These are phyloP conservation scores for Chymomyza costata DNA, from an alignment of 1,140 invertebrate genomes.

Conservation along the genomic window DNA sequence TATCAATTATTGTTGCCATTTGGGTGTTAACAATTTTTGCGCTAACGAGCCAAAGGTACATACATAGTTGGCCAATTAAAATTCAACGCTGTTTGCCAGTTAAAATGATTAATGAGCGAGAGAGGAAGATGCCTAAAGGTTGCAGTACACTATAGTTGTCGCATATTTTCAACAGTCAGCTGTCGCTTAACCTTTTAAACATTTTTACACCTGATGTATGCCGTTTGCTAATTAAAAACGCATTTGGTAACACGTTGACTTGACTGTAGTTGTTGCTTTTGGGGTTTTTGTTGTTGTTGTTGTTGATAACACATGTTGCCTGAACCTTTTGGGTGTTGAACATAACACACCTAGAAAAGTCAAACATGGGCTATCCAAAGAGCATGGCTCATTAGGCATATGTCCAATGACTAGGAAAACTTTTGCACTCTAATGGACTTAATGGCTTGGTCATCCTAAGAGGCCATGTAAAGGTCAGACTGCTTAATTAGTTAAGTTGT, in stretches of 20 bases:
- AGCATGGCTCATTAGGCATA: conserved; percentile 52
- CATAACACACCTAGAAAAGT: conserved; percentile 9
- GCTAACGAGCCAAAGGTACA: conserved; percentile 63
- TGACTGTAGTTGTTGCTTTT: conserved; percentile 25
- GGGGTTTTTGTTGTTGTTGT: conserved; percentile 9
- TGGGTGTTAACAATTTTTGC: conserved; percentile 24
- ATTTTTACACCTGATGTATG: conserved; percentile 53
- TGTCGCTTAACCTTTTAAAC: conserved; percentile 33
- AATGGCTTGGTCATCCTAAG: too few relatives aligned
- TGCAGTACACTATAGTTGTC: conserved; percentile 44
- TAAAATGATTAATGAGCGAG: conserved; percentile 15
- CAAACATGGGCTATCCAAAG: background rate
- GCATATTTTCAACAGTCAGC: conserved; percentile 24
- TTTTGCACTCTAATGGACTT: too few relatives aligned
- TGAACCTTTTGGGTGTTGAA: conserved; percentile 1
- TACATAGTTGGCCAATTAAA: conserved; percentile 55
- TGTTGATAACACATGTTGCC: conserved; percentile 44
- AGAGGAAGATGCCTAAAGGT: background rate
- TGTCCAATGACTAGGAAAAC: too few relatives aligned
- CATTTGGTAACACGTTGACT: conserved; percentile 53
- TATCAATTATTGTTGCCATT: conserved; percentile 68
- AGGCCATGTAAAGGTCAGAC: too few relatives aligned
- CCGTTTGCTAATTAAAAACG: conserved; percentile 57
- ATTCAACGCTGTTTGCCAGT: conserved; percentile 24
- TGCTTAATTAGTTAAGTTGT: too few relatives aligned